phyloP scores from a whole-genome alignment of 2,113 vertebrate species.

The Hydrolagus affinis region DNA sequence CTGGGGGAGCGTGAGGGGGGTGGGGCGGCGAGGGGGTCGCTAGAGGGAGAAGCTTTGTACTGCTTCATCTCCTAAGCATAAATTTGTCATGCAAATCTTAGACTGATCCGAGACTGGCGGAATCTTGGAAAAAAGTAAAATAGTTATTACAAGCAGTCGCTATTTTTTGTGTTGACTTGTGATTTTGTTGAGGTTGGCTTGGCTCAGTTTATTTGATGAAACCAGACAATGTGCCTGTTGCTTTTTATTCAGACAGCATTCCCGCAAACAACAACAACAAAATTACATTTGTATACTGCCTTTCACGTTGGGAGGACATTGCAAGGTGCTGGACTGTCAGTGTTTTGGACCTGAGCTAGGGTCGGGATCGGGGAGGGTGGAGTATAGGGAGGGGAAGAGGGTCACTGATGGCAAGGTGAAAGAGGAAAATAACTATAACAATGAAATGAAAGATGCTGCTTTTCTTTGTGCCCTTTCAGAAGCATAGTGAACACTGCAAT shows the following conservation, averaged over 20 bases:
- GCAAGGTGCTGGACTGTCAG: too few relatives aligned
- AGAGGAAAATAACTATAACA: too few relatives aligned
- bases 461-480: background rate
- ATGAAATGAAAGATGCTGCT: background rate
- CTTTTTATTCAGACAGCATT: background rate
- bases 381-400: too few relatives aligned
- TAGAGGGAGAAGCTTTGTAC: background rate
- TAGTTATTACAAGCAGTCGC: background rate
- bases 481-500: background rate
- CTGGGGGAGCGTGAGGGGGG: too few relatives aligned
- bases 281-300: too few relatives aligned
- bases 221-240: background rate
- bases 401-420: too few relatives aligned
- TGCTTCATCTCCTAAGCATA: background rate
- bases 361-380: too few relatives aligned
- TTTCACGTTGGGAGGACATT: too few relatives aligned
- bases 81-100: too few relatives aligned
- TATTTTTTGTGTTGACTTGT: background rate
- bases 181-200: background rate
- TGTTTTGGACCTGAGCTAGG: too few relatives aligned
- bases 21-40: too few relatives aligned
- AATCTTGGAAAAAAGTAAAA: background rate
- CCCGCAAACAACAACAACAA: background rate
- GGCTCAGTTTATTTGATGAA: background rate
- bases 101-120: background rate